Base-by-base conservation (phyloP, 2,888 invertebrate genomes). In the Cataglyphis altisquamis region DNA sequence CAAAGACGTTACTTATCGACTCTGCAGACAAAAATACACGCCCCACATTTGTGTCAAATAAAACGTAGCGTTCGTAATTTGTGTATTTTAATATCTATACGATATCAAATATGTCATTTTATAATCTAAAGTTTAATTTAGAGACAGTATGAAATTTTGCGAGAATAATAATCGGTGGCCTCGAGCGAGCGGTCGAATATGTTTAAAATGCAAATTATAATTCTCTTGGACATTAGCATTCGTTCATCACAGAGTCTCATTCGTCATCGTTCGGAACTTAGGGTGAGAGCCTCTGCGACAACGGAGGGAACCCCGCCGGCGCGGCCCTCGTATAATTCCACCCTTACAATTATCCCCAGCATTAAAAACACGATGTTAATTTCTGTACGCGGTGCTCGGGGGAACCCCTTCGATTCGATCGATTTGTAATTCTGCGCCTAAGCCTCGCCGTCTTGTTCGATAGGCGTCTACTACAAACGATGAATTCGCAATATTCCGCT, bases 351-450 rank as follows among this genome's bases (percentile, higher is more conserved):
- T 94, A 94, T 94, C 93, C 94, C 92, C 91, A 86, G 93, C 93
- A 94, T 94, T 94, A 94, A 94, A 94, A 94, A 94, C 94, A 93
- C 94, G 93, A 94, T 93, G 94, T 94, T 94, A 94, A 94, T 94
- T 94, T 94, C 93, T 92, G 92, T 89, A 90, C 91, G 88, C 85
- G 81, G 83, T 88, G 86, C 89, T 88, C 77, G 86, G 85, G 85
- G 88, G 90, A 86, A 89, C 92, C 93, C 93, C 93, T 93, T 92
- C 92, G 91, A 94, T 94, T 94, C 94, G 92, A 94, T 94, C 94
- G 94, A 94, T 94, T 93, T 92, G 93, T 93, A 94, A 94, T 94
- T 93, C 92, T 90, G 91, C 91, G 92, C 92, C 88, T 89, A 90
- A 93, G 92, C 91, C 87, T 87, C 87, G 89, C 87, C 90, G 89